A percentile compares a stretch with the other conserved stretches of the same genome.
Conservation (phyloP, 2,797 vertebrate species). For the Calcarius lapponicus region DNA sequence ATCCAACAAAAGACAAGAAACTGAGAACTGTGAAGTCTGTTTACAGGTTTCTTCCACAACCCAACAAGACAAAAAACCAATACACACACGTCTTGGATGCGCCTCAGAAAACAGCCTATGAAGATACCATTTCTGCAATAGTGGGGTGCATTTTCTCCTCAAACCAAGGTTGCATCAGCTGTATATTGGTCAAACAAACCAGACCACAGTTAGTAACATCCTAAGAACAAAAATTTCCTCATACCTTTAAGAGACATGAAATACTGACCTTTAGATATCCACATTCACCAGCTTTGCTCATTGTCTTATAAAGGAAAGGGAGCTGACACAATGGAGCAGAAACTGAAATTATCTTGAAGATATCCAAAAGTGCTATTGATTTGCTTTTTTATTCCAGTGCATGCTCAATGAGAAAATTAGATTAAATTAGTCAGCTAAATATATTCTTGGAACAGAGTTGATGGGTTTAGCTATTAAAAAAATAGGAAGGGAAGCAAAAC, state of each 20-base stretch:
- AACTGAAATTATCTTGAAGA: constrained; percentile 6
- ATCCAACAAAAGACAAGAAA: not conserved
- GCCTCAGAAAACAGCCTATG: not conserved
- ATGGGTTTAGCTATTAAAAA: not conserved
- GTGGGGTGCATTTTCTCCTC: not conserved
- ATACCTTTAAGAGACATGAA: not conserved
- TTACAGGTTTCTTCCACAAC: not conserved
- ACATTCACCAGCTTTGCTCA: not conserved
- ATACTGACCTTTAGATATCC: not conserved
- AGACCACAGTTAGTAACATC: not conserved
- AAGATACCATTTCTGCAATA: not conserved
- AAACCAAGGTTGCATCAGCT: not conserved
- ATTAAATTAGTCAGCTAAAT: constrained; percentile 40
- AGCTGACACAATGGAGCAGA: not conserved
- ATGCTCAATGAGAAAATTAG: constrained; percentile 33
- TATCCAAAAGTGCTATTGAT: constrained; percentile 21
- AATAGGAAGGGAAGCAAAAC: not conserved
- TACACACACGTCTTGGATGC: not conserved
- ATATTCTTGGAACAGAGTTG: not conserved
- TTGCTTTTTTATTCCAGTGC: constrained; percentile 33
- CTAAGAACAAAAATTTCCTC: not conserved
- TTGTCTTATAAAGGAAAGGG: not conserved
- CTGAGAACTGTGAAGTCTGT: not conserved
- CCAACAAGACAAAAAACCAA: not conserved
- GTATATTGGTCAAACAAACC: not conserved